phyloP scores from a whole-genome alignment of 2,797 vertebrate species.

The Taenioides sp. region DNA sequence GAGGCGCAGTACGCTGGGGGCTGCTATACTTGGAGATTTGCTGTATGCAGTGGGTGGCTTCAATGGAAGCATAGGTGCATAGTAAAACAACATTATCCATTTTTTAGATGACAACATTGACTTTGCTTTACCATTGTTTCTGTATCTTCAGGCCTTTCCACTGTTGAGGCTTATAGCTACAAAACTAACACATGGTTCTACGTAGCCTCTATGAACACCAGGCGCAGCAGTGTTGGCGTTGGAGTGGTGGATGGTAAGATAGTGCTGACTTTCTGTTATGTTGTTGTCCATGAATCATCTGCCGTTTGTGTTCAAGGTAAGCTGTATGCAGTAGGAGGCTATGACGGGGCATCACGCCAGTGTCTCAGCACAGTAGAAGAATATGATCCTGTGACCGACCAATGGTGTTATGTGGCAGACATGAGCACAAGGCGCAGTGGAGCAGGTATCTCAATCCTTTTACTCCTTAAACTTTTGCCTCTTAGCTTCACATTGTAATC shows the following conservation, averaged over 20 bases:
- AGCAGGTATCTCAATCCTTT: conserved; percentile 74
- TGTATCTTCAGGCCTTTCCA: conserved; percentile 82
- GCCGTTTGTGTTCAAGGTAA: conserved; percentile 77
- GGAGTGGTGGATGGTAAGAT: conserved; percentile 91
- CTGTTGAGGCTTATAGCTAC: conserved; percentile 89
- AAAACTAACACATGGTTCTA: conserved; percentile 94
- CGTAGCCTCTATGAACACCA: conserved; percentile 94
- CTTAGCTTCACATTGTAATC: not conserved
- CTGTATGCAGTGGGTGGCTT: conserved; percentile 95
- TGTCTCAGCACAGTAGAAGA: conserved; percentile 95
- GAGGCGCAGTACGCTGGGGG: conserved; percentile 90
- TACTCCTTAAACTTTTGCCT: not conserved
- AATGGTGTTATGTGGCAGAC: conserved; percentile 91
- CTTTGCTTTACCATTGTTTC: not conserved
- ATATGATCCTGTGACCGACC: conserved; percentile 88
- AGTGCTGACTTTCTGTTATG: not conserved
- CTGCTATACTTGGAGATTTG: conserved; percentile 88
- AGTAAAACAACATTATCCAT: not conserved
- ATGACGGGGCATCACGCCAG: conserved; percentile 93
- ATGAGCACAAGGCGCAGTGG: conserved; percentile 97
- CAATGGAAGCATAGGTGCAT: conserved; percentile 93
- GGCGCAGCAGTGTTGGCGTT: conserved; percentile 95
- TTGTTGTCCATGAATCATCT: not conserved
- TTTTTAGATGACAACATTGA: not conserved
- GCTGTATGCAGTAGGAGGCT: conserved; percentile 92